Conservation (phyloP, 2,888 invertebrate genomes). For the Lepidocyrtinus sp. region DNA sequence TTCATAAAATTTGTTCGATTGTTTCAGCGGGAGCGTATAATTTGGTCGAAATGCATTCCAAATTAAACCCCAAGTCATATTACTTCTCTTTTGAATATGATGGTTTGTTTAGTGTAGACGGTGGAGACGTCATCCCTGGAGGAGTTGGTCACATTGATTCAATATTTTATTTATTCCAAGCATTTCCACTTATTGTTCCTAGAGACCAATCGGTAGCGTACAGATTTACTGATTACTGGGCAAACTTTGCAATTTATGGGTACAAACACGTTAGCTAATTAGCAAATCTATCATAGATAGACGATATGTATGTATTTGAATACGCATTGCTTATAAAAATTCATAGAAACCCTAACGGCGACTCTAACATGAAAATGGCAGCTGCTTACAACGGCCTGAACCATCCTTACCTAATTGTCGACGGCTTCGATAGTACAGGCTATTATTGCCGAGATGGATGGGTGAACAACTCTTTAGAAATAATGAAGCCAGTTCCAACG, state of each 20-base stretch:
- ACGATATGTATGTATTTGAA: no score
- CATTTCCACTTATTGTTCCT: slow-evolving; percentile 23
- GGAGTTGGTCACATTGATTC: slow-evolving; percentile 51
- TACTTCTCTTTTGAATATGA: slow-evolving; percentile 55
- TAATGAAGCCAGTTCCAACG: background rate
- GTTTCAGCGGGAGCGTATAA: slow-evolving; percentile 56
- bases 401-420: slow-evolving; percentile 41
- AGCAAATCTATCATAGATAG: no score
- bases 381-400: slow-evolving; percentile 40
- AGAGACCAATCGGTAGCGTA: slow-evolving; percentile 29
- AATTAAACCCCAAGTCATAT: slow-evolving; percentile 47
- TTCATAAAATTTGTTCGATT: slow-evolving; percentile 9
- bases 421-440: slow-evolving; percentile 11
- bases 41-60: slow-evolving; percentile 52
- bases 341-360: slow-evolving; percentile 53
- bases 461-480: slow-evolving; percentile 41
- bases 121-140: slow-evolving; percentile 35
- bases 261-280: slow-evolving; percentile 16
- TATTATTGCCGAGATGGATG: slow-evolving; percentile 39
- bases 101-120: slow-evolving; percentile 31
- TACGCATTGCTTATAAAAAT: no score
- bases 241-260: slow-evolving; percentile 56
- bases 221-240: slow-evolving; percentile 44
- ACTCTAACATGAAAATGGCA: no score
- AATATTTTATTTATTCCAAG: slow-evolving; percentile 45